These are phyloP conservation scores for Hydropsyche tenuis DNA, from an alignment of 1,140 invertebrate genomes.

Conservation along the genomic window DNA sequence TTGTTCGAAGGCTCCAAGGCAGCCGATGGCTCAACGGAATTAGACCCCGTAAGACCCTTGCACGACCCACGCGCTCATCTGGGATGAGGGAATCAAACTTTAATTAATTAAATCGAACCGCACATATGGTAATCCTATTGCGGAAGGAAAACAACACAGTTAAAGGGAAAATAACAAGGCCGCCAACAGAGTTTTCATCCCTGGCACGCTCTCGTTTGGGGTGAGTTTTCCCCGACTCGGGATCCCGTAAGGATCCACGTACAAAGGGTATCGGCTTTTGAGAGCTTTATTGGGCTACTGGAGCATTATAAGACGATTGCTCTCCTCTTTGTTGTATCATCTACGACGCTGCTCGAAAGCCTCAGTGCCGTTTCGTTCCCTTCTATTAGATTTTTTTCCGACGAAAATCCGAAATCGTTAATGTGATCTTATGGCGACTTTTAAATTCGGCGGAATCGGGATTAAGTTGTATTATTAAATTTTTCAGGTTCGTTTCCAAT, in stretches of 20 bases:
- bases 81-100: slow-evolving; percentile 36
- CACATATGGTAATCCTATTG: slow-evolving; percentile 41
- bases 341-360: neutral
- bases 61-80: too few species aligned
- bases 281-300: slow-evolving; percentile 39
- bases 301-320: slow-evolving; percentile 42
- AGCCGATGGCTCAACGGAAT: neutral
- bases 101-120: slow-evolving; percentile 42
- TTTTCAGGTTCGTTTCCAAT: too few species aligned
- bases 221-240: slow-evolving; percentile 24
- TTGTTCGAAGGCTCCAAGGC: neutral
- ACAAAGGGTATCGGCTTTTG: slow-evolving; percentile 41
- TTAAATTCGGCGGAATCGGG: too few species aligned
- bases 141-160: slow-evolving; percentile 38
- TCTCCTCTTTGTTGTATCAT: slow-evolving; percentile 38
- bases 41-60: slow-evolving; percentile 13
- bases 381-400: neutral
- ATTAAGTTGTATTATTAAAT: too few species aligned
- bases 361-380: neutral
- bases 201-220: neutral
- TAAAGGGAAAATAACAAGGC: slow-evolving; percentile 37
- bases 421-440: too few species aligned
- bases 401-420: too few species aligned
- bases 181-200: slow-evolving; percentile 40
- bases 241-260: slow-evolving; percentile 32